Evolutionary conservation across 2,113 vertebrate genomes (phyloP).

Genomic region (Glareola pratincola): DNA sequence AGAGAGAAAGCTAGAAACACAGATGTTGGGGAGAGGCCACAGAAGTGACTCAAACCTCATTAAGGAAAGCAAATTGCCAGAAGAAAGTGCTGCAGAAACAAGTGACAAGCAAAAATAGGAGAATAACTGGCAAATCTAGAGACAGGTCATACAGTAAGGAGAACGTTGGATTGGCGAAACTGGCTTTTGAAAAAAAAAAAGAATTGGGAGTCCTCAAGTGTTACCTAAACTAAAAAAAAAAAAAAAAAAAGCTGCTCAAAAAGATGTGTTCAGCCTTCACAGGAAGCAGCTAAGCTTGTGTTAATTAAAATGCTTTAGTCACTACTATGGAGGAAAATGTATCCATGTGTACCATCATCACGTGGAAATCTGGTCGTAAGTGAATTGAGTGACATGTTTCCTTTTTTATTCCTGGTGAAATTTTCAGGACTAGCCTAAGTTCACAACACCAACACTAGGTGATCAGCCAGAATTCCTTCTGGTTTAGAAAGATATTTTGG

Average conservation of each 20-base stretch:
- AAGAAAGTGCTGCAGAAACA: not conserved
- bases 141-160: not conserved
- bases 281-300: not conserved
- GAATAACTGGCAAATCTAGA: not conserved
- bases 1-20: not conserved
- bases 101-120: not conserved
- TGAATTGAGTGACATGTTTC: not conserved
- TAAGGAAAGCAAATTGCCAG: not conserved
- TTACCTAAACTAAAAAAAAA: not conserved
- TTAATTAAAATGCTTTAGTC: not conserved
- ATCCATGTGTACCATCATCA: not conserved
- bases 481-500: not conserved
- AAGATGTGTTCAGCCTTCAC: not conserved
- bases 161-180: not conserved
- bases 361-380: not conserved
- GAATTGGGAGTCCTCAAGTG: not conserved
- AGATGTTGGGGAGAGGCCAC: accelerated
- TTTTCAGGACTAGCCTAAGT: not conserved
- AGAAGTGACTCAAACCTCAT: not conserved
- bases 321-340: not conserved
- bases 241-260: not conserved
- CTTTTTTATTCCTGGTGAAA: not conserved
- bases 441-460: not conserved
- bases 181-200: not conserved
- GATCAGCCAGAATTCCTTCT: not conserved